Evolutionary conservation across 2,888 invertebrate species (phyloP).

Genomic region (Aleiodes alternator): DNA sequence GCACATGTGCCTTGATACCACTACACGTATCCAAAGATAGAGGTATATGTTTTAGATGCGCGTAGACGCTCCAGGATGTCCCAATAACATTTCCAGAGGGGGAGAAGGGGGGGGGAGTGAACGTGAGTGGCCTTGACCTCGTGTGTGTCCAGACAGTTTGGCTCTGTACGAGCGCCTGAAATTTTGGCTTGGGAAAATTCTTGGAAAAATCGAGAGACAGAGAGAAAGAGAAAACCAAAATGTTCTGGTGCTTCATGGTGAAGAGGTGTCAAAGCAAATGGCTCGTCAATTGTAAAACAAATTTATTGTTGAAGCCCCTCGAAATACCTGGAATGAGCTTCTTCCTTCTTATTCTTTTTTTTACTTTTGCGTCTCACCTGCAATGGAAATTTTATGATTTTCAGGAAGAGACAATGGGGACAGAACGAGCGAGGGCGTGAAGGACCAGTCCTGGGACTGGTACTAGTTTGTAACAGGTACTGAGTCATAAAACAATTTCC

Average conservation of each 20-base stretch:
- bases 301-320: neutral
- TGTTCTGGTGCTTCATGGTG: neutral
- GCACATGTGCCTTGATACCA: conserved; percentile 24
- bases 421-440: conserved; percentile 49
- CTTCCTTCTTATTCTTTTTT: neutral
- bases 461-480: conserved; percentile 46
- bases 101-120: neutral
- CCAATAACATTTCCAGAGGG: conserved; percentile 26
- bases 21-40: conserved; percentile 24
- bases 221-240: neutral
- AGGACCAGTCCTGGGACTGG: conserved; percentile 50
- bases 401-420: conserved; percentile 50
- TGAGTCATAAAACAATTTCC: conserved; percentile 30
- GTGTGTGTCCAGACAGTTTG: neutral
- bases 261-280: conserved; percentile 9
- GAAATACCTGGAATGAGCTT: conserved; percentile 7
- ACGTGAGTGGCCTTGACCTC: conserved; percentile 27
- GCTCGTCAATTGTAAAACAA: conserved; percentile 23
- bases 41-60: conserved; percentile 28
- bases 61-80: conserved; percentile 32
- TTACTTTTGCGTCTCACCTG: conserved; percentile 17
- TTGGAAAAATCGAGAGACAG: too few relatives aligned
- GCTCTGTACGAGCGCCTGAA: neutral
- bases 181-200: too few relatives aligned
- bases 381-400: conserved; percentile 32